These are phyloP conservation scores for Siphlonurus alternatus DNA, from an alignment of 2,888 invertebrate genomes.

Conservation along the genomic window DNA sequence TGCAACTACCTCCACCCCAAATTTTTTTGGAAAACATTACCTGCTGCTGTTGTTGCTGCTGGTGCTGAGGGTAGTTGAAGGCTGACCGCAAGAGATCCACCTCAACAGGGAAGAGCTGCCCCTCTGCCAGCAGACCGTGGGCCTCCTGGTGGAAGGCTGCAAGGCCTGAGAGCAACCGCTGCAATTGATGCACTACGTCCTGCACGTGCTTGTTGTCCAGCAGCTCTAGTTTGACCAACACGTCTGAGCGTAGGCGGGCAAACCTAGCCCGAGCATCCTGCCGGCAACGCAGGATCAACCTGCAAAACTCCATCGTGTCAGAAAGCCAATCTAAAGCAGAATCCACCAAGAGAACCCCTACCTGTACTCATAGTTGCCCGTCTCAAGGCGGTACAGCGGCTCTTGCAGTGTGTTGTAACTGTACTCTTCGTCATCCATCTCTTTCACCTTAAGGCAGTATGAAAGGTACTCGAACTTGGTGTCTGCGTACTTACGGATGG, in stretches of 20 bases:
- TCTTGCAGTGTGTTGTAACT: constrained; percentile 86
- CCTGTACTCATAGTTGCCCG: constrained; percentile 98
- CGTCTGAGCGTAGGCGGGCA: constrained; percentile 71
- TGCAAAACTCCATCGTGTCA: too few relatives aligned
- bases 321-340: not conserved
- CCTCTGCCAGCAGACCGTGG: constrained; percentile 51
- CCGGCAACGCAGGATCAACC: constrained; percentile 82
- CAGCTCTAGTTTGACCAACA: constrained; percentile 90
- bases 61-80: constrained; percentile 49
- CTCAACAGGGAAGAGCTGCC: constrained; percentile 86
- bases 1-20: too few relatives aligned
- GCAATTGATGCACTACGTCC: constrained; percentile 74
- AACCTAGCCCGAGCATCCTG: constrained; percentile 83
- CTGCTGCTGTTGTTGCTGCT: not conserved
- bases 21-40: too few relatives aligned
- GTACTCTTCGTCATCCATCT: constrained; percentile 98
- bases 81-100: constrained; percentile 84
- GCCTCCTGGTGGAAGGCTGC: constrained; percentile 60
- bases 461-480: constrained; percentile 98
- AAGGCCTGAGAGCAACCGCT: constrained; percentile 69
- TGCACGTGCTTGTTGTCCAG: constrained; percentile 97
- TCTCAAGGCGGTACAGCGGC: constrained; percentile 92
- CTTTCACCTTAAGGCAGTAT: constrained; percentile 97
- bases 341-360: constrained; percentile 17
- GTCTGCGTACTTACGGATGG: constrained; percentile 95